Base-by-base conservation (phyloP, 2,113 vertebrate species). In the Engystomops pustulosus region DNA sequence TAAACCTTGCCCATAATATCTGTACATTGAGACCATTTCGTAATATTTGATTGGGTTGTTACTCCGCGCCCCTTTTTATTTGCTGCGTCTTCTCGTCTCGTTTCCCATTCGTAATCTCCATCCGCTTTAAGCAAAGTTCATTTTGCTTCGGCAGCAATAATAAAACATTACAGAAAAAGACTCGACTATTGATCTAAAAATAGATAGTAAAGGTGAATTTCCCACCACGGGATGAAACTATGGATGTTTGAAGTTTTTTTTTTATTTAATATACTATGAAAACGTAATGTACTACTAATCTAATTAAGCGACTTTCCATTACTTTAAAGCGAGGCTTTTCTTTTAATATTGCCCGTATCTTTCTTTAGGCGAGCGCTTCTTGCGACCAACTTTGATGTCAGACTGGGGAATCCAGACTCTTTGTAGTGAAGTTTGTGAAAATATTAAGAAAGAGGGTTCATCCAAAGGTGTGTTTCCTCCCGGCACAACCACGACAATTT, bases 271-370 rank as follows among this genome's bases (percentile, higher is more conserved):
- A 82, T 58, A 60, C 44, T 36, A 82, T 82, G 68, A 82, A 74
- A 82, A 82, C 25, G 47, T 72, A 72, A 69, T 71, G 44, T 53
- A 71, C 41, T n/a, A 81, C 68, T 82, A 60, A 82, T 82, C 69
- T 74, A 82, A 82, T 82, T 82, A 82, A 60, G 68, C 34, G 67
- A 82, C 68, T 82, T 72, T 82, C 68, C 69, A 60, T 32, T 53
- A 82, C 80, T 82, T 82, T 82, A 72, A 82, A 82, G 80, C 32
- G 6, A 60, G 68, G 68, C 68, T 82, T 83, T 83, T 76, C 72
- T 83, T 76, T 76, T 76, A 76, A 76, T 47, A 76, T 76, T 76
- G 81, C 81, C 81, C 36, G 71, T 18, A 83, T 83, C 81, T 76
- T 83, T 83, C 81, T 83, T 75, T 47, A 76, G 81, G 81, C 81